Percentiles rank a stretch among this genome's conserved stretches.
These are phyloP conservation scores for Nesoenas mayeri DNA, from an alignment of 2,113 vertebrate species.

Conservation along the genomic window DNA sequence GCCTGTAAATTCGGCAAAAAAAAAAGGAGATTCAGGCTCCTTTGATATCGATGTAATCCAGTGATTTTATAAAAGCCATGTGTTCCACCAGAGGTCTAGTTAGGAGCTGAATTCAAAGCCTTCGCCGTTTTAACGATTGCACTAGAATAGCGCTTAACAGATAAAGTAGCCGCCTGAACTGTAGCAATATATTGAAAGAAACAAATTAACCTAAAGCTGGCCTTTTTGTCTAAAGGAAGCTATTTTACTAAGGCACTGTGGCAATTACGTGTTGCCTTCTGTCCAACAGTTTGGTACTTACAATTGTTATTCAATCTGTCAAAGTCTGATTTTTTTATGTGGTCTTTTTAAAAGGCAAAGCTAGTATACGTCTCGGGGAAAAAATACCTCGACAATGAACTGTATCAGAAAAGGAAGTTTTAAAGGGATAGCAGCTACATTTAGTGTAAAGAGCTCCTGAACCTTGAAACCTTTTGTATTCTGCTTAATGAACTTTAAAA, in stretches of 20 bases:
- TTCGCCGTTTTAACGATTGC: conserved; percentile 75
- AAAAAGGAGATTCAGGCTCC: conserved; percentile 68
- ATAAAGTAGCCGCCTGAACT: conserved; percentile 76
- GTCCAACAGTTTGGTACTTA: conserved; percentile 73
- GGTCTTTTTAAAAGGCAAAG: conserved; percentile 45
- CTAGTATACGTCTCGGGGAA: not conserved
- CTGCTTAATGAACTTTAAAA: conserved; percentile 64
- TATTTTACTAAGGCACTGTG: conserved; percentile 72
- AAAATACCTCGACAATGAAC: conserved; percentile 24
- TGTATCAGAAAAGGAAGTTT: conserved; percentile 18
- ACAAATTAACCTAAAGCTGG: conserved; percentile 81
- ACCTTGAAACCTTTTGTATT: conserved; percentile 62
- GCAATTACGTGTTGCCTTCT: conserved; percentile 74
- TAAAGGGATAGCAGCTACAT: conserved; percentile 16
- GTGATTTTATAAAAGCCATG: conserved; percentile 85
- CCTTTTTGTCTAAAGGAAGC: conserved; percentile 81
- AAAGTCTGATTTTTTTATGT: conserved; percentile 65
- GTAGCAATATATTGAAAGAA: conserved; percentile 80
- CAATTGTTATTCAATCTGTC: conserved; percentile 77
- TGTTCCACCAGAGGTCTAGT: conserved; percentile 77
- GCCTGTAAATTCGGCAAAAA: conserved; percentile 79
- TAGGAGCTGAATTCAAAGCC: conserved; percentile 79
- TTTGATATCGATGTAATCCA: conserved; percentile 80
- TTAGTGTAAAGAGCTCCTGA: conserved; percentile 45
- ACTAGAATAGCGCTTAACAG: conserved; percentile 70